phyloP scores from a whole-genome alignment of 2,797 vertebrate species.

The Calcarius lapponicus region DNA sequence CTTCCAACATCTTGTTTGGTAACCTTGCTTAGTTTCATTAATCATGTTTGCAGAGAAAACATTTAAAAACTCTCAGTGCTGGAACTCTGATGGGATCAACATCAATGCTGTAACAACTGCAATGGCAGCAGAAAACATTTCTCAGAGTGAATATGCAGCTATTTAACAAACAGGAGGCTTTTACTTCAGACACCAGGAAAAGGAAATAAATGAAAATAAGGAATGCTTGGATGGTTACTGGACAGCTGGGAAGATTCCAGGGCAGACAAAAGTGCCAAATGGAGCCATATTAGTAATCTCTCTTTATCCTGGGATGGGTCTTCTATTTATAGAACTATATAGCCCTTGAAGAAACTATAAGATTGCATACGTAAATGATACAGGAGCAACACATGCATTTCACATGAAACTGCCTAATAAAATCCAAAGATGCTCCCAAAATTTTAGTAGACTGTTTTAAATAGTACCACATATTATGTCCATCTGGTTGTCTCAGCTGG shows the following conservation, averaged over 20 bases:
- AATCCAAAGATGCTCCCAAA: neutral
- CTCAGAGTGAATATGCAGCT: neutral
- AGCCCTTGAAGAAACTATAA: neutral
- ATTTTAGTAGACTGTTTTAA: neutral
- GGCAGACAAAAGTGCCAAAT: conserved; percentile 24
- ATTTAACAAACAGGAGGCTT: neutral
- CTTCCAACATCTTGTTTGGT: neutral
- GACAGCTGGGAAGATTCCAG: conserved; percentile 47
- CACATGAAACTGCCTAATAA: neutral
- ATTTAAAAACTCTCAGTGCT: neutral
- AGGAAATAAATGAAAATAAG: conserved; percentile 23
- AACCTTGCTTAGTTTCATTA: neutral
- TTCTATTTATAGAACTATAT: conserved; percentile 47
- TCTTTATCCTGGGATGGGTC: neutral
- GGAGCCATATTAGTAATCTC: conserved; percentile 16
- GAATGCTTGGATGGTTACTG: neutral
- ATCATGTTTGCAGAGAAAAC: neutral
- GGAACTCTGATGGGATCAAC: neutral
- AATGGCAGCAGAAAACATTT: neutral
- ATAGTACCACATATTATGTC: neutral
- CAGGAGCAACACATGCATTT: neutral
- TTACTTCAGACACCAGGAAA: neutral
- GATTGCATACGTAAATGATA: neutral
- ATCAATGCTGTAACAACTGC: neutral
- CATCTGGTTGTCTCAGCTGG: conserved; percentile 22